phyloP scores from a whole-genome alignment of 2,113 vertebrate species.

The Sturnira hondurensis region DNA sequence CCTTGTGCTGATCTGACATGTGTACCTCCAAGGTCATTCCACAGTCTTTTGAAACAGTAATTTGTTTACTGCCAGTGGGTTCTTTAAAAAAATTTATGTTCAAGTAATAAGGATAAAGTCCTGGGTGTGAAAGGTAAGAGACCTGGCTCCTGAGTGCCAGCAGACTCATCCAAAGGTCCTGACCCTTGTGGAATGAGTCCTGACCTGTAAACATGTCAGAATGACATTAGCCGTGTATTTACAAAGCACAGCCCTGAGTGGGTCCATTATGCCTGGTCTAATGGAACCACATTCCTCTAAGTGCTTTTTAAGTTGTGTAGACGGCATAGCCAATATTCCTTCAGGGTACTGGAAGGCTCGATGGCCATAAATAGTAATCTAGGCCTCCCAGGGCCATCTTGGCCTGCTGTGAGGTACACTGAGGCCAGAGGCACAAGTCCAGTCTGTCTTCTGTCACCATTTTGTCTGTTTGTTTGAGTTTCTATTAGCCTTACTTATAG shows the following conservation, averaged over 20 bases:
- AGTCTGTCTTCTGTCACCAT: background rate
- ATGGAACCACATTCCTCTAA: slow-evolving; percentile 60
- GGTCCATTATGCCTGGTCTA: slow-evolving; percentile 40
- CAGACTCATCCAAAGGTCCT: slow-evolving; percentile 40
- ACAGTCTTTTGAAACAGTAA: slow-evolving; percentile 36
- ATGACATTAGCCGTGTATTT: slow-evolving; percentile 50
- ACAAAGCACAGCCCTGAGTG: slow-evolving; percentile 49
- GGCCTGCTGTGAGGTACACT: background rate
- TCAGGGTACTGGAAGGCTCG: slow-evolving; percentile 51
- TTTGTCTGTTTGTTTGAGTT: background rate
- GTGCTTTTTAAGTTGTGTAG: slow-evolving; percentile 56
- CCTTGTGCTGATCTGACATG: slow-evolving; percentile 4
- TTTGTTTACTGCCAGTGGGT: slow-evolving; percentile 31
- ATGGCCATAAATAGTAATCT: slow-evolving; percentile 21
- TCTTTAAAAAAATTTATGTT: background rate
- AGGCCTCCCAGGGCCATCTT: background rate
- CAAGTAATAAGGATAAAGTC: background rate
- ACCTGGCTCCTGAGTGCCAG: slow-evolving; percentile 5
- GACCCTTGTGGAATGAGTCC: background rate
- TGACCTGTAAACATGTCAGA: slow-evolving; percentile 22
- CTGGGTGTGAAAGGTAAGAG: slow-evolving; percentile 21
- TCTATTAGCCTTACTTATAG: background rate
- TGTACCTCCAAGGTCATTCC: slow-evolving; percentile 39
- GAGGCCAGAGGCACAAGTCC: background rate
- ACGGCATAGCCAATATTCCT: slow-evolving; percentile 41